Evolutionary conservation across 2,888 invertebrate genomes (phyloP).

Genomic region (Opisthograptis luteolata): DNA sequence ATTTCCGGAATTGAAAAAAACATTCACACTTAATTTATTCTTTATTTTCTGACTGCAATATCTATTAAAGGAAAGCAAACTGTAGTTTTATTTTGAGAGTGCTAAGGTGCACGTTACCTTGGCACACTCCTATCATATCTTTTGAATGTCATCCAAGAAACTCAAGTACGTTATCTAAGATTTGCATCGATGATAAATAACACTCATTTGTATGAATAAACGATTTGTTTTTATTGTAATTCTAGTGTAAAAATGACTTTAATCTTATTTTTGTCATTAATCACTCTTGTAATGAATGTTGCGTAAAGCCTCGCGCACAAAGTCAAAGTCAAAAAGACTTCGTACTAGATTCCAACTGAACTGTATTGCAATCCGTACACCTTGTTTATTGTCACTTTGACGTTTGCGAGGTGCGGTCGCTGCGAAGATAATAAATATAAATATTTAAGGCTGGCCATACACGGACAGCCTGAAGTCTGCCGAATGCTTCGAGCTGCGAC

Average conservation of each 20-base stretch:
- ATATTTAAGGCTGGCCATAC: no score
- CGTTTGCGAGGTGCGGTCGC: no score
- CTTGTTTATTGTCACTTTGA: no score
- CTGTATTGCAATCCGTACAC: no score
- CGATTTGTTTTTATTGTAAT: slow-evolving; percentile 1
- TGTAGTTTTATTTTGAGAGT: not conserved
- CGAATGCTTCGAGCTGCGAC: no score
- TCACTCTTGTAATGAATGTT: no score
- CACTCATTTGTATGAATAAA: not conserved
- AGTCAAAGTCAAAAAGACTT: not conserved
- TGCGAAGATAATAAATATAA: no score
- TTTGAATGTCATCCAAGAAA: slow-evolving; percentile 41
- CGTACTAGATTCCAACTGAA: no score
- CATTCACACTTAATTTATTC: not conserved
- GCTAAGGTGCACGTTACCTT: slow-evolving; percentile 17
- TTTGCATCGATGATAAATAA: slow-evolving; percentile 5
- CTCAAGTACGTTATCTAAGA: slow-evolving; percentile 16
- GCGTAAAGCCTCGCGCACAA: no score
- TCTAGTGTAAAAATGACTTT: not conserved
- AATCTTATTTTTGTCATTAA: slow-evolving; percentile 5
- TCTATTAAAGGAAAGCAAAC: not conserved
- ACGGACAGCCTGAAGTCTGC: no score
- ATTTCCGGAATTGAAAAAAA: not conserved
- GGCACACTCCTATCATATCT: slow-evolving; percentile 21
- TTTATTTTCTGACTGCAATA: slow-evolving; percentile 6